A percentile compares a stretch with the other conserved stretches of the same genome.
These are phyloP conservation scores for Paradoxurus hermaphroditus DNA, from an alignment of 2,113 vertebrate genomes.

Conservation along the genomic window DNA sequence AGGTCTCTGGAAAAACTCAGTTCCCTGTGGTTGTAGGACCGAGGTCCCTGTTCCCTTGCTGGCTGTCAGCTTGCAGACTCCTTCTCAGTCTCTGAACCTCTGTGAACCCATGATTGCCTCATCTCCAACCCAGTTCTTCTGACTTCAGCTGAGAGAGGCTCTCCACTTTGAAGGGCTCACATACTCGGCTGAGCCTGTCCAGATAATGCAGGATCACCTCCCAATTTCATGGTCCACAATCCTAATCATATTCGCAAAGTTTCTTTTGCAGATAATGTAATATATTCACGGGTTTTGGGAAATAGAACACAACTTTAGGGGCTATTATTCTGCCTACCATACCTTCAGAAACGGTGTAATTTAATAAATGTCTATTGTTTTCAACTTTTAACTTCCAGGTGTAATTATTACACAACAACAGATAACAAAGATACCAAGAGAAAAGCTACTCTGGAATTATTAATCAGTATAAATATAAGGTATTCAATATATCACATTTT, in stretches of 20 bases:
- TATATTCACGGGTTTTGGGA: not conserved
- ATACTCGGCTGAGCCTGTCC: not conserved
- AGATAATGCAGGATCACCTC: not conserved
- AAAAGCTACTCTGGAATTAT: not conserved
- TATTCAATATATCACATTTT: not conserved
- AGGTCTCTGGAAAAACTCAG: not conserved
- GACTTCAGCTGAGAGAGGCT: not conserved
- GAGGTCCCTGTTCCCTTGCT: not conserved
- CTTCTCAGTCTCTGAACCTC: not conserved
- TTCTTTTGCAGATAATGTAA: not conserved
- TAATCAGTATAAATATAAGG: not conserved
- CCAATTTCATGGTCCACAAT: not conserved
- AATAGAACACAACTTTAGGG: not conserved
- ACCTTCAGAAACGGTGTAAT: not conserved
- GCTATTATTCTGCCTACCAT: not conserved
- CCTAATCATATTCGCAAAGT: not conserved
- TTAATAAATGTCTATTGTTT: constrained; percentile 1
- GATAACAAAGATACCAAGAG: not conserved
- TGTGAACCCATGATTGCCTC: not conserved
- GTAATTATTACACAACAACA: not conserved
- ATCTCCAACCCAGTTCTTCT: not conserved
- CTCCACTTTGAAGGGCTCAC: not conserved
- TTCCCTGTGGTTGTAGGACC: not conserved
- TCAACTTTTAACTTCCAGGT: not conserved
- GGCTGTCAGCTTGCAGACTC: not conserved